These are phyloP conservation scores for Hipposideros armiger DNA, from an alignment of 2,113 vertebrate genomes.

Conservation along the genomic window DNA sequence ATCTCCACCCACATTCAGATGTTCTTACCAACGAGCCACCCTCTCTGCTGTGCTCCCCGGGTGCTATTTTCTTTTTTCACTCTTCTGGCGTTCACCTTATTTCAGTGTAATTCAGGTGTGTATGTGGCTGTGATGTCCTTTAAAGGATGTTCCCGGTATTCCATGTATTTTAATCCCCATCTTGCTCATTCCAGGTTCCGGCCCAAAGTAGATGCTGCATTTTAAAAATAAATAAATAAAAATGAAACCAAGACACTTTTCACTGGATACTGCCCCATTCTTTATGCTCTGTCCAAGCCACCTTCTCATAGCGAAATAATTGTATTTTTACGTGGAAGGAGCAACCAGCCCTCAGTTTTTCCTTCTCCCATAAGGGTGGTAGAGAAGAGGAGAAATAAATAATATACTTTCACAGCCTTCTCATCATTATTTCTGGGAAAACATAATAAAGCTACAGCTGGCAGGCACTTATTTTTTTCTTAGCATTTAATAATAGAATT, in stretches of 20 bases:
- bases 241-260: neutral
- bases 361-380: constrained; percentile 55
- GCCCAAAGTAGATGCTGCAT: neutral
- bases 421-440: constrained; percentile 90
- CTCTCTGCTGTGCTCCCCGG: neutral
- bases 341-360: neutral
- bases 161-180: neutral
- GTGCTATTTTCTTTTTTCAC: fast-evolving
- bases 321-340: neutral
- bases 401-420: constrained; percentile 85
- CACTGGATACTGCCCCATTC: neutral
- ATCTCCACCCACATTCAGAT: neutral
- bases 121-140: neutral
- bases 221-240: neutral
- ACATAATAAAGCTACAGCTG: constrained; percentile 91
- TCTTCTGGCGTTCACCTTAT: fast-evolving
- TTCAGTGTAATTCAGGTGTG: neutral
- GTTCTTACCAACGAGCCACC: fast-evolving
- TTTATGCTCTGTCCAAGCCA: neutral
- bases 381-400: constrained; percentile 79
- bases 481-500: constrained; percentile 91
- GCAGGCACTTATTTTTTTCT: constrained; percentile 89
- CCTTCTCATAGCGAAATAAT: neutral
- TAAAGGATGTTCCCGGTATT: neutral
- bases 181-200: neutral